A percentile compares a stretch with the other conserved stretches of the same genome.
Evolutionary conservation across 1,140 invertebrate genomes (phyloP).

Genomic region (Andrena cerasifolii): DNA sequence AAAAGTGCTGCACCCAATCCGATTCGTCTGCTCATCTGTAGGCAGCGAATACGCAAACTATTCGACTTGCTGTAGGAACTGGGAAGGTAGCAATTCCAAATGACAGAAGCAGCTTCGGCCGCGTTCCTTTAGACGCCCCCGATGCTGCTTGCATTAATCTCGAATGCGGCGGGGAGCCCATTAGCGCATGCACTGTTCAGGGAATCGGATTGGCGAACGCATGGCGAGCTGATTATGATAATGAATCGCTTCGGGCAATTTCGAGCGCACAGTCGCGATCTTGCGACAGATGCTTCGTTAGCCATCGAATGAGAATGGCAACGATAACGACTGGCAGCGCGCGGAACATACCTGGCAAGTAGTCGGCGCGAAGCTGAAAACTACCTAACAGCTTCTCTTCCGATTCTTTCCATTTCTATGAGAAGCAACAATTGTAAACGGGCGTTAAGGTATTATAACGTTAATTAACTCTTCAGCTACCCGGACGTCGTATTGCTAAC

Average conservation of each 20-base stretch:
- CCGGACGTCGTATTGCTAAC: background rate
- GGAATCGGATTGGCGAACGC: constrained; percentile 40
- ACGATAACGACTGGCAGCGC: background rate
- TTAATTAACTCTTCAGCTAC: too few species aligned
- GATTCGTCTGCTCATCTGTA: background rate
- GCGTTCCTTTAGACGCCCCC: background rate
- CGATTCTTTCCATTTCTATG: too few species aligned
- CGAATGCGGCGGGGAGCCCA: background rate
- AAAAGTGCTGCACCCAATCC: background rate
- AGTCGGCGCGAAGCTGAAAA: too few species aligned
- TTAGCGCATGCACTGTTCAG: constrained; percentile 17
- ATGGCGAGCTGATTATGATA: constrained; percentile 62
- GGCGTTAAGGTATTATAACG: too few species aligned
- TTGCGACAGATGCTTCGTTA: constrained; percentile 48
- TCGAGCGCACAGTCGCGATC: constrained; percentile 30
- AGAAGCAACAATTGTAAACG: too few species aligned
- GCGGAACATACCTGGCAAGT: too few species aligned
- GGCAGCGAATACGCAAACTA: background rate
- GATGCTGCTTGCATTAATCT: constrained; percentile 15
- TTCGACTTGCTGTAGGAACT: background rate
- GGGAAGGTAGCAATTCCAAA: background rate
- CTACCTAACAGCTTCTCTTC: too few species aligned
- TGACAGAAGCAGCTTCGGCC: constrained; percentile 9
- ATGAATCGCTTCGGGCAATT: constrained; percentile 60
- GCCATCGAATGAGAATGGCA: constrained; percentile 18